Base-by-base conservation (phyloP, 2,797 vertebrate genomes). In the Pachyuromys duprasi region DNA sequence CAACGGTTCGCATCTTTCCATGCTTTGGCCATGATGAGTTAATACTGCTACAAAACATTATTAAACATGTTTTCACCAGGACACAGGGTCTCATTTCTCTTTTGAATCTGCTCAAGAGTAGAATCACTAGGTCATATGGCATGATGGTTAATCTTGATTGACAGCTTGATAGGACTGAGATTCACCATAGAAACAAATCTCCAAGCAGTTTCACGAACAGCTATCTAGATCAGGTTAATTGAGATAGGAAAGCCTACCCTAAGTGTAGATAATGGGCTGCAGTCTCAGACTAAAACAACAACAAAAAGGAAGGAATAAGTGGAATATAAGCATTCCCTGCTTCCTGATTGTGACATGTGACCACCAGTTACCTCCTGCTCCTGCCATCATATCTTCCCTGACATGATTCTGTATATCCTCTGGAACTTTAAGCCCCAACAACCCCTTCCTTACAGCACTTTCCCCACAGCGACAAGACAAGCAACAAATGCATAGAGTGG, bases 21-120 rank as follows among this genome's bases (percentile, higher is more conserved):
- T 13, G 3, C 55, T 93, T 55, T 65, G 36, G 62, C 62, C 60
- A n/a, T 36, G 60, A 12, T 20, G 63, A 93, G 49, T 63, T 84
- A 82, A 91, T 81, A 24, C 3, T 80, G 22, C 24, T 72, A 67
- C 24, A 92, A 94, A 86, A 63, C 12, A 80, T 79, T 67, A 91
- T 11, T 57, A 49, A 33, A 33, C 7, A 36, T 55, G 53, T 75
- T 94, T 90, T 65, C 67, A 45, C 28, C 91, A 0, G 26, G 69
- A 89, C 1, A 13, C 26, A 60, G 7, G 24, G 81, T 91, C 22
- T 90, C 63, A 24, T 83, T 93, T 90, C 18, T 87, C 70, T 62
- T 94, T 22, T 26, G 45, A 39, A 81, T 80, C 80, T 14, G 75
- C 4, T 9, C 31, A 92, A 36, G 24, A 86, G 24, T 39, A 57